A percentile compares a stretch with the other conserved stretches of the same genome.
Conservation (phyloP, 2,888 invertebrate species). For the Metopia argyrocephala region DNA sequence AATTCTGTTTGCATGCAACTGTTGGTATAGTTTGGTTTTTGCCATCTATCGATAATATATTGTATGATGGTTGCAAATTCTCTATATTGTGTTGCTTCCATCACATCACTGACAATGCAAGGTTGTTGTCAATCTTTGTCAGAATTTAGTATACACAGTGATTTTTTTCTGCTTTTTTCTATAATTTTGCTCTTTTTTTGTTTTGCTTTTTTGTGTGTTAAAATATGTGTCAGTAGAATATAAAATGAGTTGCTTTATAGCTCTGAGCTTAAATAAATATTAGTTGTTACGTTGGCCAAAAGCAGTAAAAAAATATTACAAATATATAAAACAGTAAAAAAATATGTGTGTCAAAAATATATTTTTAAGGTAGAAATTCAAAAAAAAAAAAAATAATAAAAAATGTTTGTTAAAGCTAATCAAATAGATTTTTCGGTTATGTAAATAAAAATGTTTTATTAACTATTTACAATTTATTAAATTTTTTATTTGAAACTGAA, state of each 20-base stretch:
- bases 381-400: no score
- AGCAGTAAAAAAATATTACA: neutral
- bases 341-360: constrained; percentile 47
- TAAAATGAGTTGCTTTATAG: constrained; percentile 52
- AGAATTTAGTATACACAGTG: constrained; percentile 41
- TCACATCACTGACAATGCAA: constrained; percentile 58
- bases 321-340: constrained; percentile 1
- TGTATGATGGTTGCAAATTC: constrained; percentile 30
- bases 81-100: constrained; percentile 11
- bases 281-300: constrained; percentile 6
- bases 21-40: constrained; percentile 38
- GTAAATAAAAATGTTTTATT: no score
- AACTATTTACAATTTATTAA: no score
- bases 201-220: neutral
- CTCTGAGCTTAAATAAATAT: constrained; percentile 51
- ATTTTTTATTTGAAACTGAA: no score
- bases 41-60: constrained; percentile 55
- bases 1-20: neutral
- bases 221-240: constrained; percentile 62
- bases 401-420: no score
- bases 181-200: no score
- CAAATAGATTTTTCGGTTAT: no score
- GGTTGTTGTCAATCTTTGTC: constrained; percentile 63
- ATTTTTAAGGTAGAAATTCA: no score
- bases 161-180: constrained; percentile 19